phyloP scores from a whole-genome alignment of 2,888 invertebrate genomes.

The Xanthia icteritia region DNA sequence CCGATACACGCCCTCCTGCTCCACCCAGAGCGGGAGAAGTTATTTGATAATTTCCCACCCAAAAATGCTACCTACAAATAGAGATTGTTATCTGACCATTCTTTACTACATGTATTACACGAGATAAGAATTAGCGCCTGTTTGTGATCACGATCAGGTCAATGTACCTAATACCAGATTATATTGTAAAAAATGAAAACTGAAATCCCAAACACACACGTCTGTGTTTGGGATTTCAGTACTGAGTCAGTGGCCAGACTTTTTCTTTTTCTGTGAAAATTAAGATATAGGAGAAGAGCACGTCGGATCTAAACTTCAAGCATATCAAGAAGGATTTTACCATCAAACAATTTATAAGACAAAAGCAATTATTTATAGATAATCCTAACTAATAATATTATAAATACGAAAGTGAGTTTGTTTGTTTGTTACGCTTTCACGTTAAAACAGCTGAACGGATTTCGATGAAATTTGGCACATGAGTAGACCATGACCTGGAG shows the following conservation, averaged over 20 bases:
- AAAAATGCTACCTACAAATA: too few relatives aligned
- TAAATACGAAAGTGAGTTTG: too few relatives aligned
- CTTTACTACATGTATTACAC: background rate
- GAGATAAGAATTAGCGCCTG: background rate
- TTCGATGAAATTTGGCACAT: background rate
- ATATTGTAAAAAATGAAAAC: background rate
- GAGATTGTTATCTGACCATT: background rate
- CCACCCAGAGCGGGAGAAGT: too few relatives aligned
- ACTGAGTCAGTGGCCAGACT: background rate
- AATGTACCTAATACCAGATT: background rate
- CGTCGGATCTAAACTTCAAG: background rate
- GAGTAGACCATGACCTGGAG: too few relatives aligned
- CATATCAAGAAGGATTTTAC: background rate
- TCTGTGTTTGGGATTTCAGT: background rate
- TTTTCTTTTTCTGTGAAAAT: background rate
- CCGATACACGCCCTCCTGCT: too few relatives aligned
- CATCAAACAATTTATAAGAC: background rate
- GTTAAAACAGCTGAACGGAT: too few relatives aligned
- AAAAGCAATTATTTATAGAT: background rate
- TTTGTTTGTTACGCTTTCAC: too few relatives aligned
- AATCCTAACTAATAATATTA: too few relatives aligned
- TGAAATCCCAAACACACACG: background rate
- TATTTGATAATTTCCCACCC: too few relatives aligned
- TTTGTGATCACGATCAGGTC: background rate
- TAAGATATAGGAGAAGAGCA: background rate